A percentile compares a stretch with the other conserved stretches of the same genome.
These are phyloP conservation scores for Aphis craccivora DNA, from an alignment of 1,140 invertebrate species.

Conservation along the genomic window DNA sequence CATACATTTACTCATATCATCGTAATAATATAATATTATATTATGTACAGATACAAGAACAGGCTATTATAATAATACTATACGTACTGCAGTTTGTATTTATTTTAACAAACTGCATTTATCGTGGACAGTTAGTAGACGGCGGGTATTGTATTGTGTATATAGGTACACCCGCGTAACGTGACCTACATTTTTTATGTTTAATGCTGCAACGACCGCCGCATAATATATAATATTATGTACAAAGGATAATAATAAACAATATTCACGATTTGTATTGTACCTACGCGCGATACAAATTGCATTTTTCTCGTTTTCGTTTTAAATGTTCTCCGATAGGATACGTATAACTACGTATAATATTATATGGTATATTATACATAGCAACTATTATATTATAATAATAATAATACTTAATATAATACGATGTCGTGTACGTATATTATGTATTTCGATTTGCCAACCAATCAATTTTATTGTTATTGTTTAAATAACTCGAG, in stretches of 20 bases:
- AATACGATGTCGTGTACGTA: neutral
- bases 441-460: neutral
- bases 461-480: neutral
- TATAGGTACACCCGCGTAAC: neutral
- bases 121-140: neutral
- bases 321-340: neutral
- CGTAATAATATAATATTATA: neutral
- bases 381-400: too few relatives aligned
- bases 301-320: neutral
- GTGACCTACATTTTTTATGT: neutral
- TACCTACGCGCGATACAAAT: neutral
- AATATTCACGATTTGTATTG: neutral
- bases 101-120: neutral
- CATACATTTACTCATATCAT: neutral
- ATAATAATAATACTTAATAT: too few relatives aligned
- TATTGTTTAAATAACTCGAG: neutral
- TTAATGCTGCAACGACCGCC: neutral
- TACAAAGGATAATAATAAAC: slow-evolving; percentile 1
- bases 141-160: neutral
- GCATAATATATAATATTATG: too few relatives aligned
- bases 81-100: neutral
- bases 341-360: too few relatives aligned
- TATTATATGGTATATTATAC: too few relatives aligned
- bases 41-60: neutral
- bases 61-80: neutral